These are phyloP conservation scores for Adelognathus sp. DNA, from an alignment of 2,888 invertebrate genomes.

Conservation along the genomic window DNA sequence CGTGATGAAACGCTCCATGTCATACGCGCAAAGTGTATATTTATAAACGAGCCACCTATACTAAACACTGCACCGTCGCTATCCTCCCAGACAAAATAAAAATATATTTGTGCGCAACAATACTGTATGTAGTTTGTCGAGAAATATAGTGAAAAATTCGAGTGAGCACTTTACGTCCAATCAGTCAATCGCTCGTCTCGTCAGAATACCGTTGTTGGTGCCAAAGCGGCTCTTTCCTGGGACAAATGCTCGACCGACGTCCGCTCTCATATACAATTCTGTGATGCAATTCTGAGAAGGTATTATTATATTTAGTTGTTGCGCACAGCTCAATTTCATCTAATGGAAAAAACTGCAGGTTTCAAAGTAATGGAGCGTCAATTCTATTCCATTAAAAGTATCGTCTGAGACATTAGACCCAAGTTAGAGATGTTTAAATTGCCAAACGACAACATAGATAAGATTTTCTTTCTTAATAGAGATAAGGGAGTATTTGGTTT, in stretches of 20 bases:
- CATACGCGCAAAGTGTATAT: not conserved
- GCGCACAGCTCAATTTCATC: not conserved
- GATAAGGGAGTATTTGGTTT: no score
- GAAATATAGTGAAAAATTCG: slow-evolving; percentile 5
- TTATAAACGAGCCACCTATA: slow-evolving; percentile 2
- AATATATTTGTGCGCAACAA: not conserved
- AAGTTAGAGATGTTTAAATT: no score
- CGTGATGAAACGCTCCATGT: slow-evolving; percentile 10
- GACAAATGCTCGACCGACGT: not conserved
- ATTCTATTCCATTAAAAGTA: no score
- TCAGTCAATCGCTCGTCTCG: slow-evolving; percentile 51
- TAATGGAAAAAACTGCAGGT: not conserved
- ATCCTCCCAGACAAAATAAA: not conserved
- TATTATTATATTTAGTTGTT: not conserved
- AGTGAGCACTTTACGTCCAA: slow-evolving; percentile 36
- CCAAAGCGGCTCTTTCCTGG: slow-evolving; percentile 37
- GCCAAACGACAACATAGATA: no score
- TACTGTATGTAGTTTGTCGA: not conserved
- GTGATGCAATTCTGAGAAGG: slow-evolving; percentile 39
- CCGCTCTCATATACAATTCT: not conserved
- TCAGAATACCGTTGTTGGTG: slow-evolving; percentile 48
- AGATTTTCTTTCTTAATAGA: no score
- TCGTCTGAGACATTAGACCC: no score
- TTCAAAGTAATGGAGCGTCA: no score
- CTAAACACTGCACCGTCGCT: not conserved